Conservation (phyloP, 35 echinoderm and acorn worm genomes). For the Amphiura filiformis region DNA sequence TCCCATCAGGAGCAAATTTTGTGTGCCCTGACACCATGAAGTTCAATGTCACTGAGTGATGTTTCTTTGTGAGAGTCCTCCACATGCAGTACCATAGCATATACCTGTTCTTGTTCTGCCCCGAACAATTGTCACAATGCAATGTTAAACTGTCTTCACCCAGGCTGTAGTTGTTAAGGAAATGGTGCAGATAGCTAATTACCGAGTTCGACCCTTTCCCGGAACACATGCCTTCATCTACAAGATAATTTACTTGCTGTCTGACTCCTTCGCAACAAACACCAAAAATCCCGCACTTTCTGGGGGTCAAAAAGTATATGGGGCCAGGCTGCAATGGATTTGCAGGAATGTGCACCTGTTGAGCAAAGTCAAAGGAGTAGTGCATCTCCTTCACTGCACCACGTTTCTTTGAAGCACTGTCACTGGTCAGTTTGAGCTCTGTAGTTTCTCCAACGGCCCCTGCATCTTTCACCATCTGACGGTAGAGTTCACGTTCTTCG, state of each 20-base stretch:
- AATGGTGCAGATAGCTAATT: constrained; percentile 45
- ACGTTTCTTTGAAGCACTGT: no score
- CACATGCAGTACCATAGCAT: constrained; percentile 60
- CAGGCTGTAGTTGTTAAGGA: constrained; percentile 27
- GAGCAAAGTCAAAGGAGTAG: constrained; percentile 17
- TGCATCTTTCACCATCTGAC: neutral
- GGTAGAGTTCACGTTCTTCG: neutral
- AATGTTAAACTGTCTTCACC: constrained; percentile 25
- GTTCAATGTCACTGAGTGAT: constrained; percentile 13
- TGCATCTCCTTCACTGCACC: constrained; percentile 13
- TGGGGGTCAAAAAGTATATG: neutral
- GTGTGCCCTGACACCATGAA: constrained; percentile 66
- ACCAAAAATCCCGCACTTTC: constrained; percentile 40
- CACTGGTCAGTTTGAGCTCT: neutral
- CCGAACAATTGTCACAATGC: constrained; percentile 61
- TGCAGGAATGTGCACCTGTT: constrained; percentile 45
- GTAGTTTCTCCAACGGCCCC: neutral
- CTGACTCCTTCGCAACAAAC: constrained; percentile 17
- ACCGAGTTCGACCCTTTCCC: constrained; percentile 46
- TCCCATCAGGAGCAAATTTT: constrained; percentile 51
- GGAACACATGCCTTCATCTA: constrained; percentile 35
- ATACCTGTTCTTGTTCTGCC: constrained; percentile 77
- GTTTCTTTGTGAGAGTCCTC: constrained; percentile 9
- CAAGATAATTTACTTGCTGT: constrained; percentile 59
- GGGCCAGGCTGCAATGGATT: constrained; percentile 24